phyloP scores from a whole-genome alignment of 1,140 invertebrate genomes.

The Holotrichia oblita region DNA sequence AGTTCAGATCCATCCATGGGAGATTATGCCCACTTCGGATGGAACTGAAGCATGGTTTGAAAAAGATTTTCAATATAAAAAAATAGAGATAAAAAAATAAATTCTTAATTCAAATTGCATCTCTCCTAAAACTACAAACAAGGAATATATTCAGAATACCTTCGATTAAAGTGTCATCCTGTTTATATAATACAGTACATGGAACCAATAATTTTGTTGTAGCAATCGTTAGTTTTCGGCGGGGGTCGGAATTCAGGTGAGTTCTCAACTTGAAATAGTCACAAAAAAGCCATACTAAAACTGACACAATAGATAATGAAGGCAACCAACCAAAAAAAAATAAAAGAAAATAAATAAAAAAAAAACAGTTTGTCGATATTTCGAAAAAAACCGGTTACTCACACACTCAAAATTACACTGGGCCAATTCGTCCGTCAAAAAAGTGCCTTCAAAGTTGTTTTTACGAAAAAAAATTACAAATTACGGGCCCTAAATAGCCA shows the following conservation, averaged over 20 bases:
- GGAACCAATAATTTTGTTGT: slow-evolving; percentile 44
- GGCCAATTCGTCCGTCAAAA: slow-evolving; percentile 88
- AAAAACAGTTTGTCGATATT: slow-evolving; percentile 59
- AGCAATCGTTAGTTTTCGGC: slow-evolving; percentile 62
- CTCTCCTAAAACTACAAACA: too few species aligned
- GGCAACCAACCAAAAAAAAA: slow-evolving; percentile 61
- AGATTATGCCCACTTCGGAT: too few species aligned
- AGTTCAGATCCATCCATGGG: too few species aligned
- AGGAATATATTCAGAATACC: too few species aligned
- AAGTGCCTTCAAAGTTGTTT: slow-evolving; percentile 88
- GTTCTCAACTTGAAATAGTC: slow-evolving; percentile 76
- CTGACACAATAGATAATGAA: slow-evolving; percentile 68
- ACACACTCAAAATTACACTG: slow-evolving; percentile 71
- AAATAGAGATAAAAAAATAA: too few species aligned
- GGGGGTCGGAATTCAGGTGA: slow-evolving; percentile 64
- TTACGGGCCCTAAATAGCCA: slow-evolving; percentile 86
- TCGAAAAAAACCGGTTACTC: slow-evolving; percentile 53
- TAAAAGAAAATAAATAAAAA: slow-evolving; percentile 45
- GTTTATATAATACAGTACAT: not conserved
- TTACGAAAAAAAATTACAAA: slow-evolving; percentile 79
- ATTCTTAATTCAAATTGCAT: too few species aligned
- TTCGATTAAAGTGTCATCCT: too few species aligned
- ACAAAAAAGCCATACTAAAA: slow-evolving; percentile 70
- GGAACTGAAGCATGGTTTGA: too few species aligned
- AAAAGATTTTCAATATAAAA: too few species aligned